Conservation (phyloP, 1,140 invertebrate genomes). For the Leucophenga varia region DNA sequence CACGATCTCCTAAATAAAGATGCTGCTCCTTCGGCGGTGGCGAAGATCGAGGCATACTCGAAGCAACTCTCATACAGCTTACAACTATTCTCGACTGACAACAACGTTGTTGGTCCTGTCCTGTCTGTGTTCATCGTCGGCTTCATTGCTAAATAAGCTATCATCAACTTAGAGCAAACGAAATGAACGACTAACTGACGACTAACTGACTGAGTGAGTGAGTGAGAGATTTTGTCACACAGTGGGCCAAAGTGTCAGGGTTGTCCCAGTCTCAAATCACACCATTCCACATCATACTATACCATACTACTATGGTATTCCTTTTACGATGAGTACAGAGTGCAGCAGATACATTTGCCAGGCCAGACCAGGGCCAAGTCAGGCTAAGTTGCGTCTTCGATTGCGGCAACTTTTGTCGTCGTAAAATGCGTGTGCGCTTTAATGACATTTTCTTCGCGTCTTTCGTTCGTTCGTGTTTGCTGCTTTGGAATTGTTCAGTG, state of each 20-base stretch:
- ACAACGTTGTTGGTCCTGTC: conserved; percentile 6
- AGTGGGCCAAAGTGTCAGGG: conserved; percentile 29
- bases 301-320: no score
- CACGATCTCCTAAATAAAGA: conserved; percentile 56
- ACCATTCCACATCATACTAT: no score
- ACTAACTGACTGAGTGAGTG: no score
- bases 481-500: conserved; percentile 48
- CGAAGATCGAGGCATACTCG: conserved; percentile 30
- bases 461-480: conserved; percentile 12
- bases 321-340: background rate
- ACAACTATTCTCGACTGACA: conserved; percentile 11
- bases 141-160: conserved; percentile 50
- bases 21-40: background rate
- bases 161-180: conserved; percentile 35
- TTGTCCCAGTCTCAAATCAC: no score
- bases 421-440: conserved; percentile 56
- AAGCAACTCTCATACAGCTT: conserved; percentile 50
- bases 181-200: conserved; percentile 1
- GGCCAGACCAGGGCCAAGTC: no score
- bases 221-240: conserved; percentile 12
- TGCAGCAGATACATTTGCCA: no score
- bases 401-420: conserved; percentile 31
- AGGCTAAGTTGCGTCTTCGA: background rate
- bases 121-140: background rate
- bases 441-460: conserved; percentile 38